phyloP scores from a whole-genome alignment of 2,113 vertebrate species.

The Chauna torquata region DNA sequence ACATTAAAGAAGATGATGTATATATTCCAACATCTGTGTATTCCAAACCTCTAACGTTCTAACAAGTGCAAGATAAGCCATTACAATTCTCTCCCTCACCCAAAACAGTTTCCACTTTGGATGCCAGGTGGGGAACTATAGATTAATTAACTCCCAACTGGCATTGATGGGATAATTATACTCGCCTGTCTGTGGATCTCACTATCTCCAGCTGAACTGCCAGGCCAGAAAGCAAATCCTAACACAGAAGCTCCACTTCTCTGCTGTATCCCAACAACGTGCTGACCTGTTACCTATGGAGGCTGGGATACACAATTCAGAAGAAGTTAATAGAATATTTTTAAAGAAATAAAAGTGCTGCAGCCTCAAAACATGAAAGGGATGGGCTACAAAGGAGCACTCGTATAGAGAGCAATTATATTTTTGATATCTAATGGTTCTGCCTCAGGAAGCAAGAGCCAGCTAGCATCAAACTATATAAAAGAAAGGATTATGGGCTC shows the following conservation, averaged over 20 bases:
- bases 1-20: background rate
- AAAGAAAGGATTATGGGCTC: conserved; percentile 61
- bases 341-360: conserved; percentile 63
- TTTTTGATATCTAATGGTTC: conserved; percentile 65
- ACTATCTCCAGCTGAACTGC: conserved; percentile 9
- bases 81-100: conserved; percentile 34
- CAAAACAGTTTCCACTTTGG: conserved; percentile 33
- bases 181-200: conserved; percentile 43
- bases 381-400: conserved; percentile 47
- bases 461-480: conserved; percentile 56
- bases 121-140: conserved; percentile 59
- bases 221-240: conserved; percentile 27
- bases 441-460: conserved; percentile 63
- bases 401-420: conserved; percentile 57
- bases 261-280: background rate
- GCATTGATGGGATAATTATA: conserved; percentile 58
- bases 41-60: background rate
- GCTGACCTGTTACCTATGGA: conserved; percentile 39
- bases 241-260: background rate
- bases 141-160: conserved; percentile 68
- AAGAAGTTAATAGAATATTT: conserved; percentile 50
- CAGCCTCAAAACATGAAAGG: conserved; percentile 64
- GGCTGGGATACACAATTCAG: conserved; percentile 19
- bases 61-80: conserved; percentile 6
- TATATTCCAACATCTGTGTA: background rate